These are phyloP conservation scores for Temnothorax nylanderi DNA, from an alignment of 1,140 invertebrate genomes.

Conservation along the genomic window DNA sequence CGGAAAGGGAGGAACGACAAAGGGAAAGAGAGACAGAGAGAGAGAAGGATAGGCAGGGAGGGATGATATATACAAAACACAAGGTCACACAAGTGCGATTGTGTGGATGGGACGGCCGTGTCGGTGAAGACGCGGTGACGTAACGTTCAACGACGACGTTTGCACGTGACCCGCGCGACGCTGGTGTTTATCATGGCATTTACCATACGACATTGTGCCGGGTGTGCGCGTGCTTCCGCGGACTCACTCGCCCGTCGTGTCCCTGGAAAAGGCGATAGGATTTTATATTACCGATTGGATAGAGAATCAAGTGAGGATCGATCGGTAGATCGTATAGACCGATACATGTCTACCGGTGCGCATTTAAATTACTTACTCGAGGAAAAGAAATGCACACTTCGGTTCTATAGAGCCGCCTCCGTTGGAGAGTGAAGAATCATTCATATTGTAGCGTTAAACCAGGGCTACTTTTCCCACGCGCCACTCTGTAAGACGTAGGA, in stretches of 20 bases:
- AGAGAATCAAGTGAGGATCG: neutral
- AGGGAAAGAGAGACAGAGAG: neutral
- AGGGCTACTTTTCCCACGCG: neutral
- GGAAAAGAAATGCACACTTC: neutral
- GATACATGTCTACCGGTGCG: neutral
- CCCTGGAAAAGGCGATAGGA: neutral
- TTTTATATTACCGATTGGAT: neutral
- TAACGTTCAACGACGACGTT: slow-evolving; percentile 69
- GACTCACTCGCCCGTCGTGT: neutral
- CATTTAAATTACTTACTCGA: slow-evolving; percentile 18
- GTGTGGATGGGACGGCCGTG: slow-evolving; percentile 80
- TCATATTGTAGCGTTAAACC: slow-evolving; percentile 25
- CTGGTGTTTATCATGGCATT: slow-evolving; percentile 72
- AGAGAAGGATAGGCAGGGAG: slow-evolving; percentile 61
- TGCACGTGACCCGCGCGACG: slow-evolving; percentile 71
- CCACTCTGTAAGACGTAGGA: neutral
- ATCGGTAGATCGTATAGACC: neutral
- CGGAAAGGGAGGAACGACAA: slow-evolving; percentile 28
- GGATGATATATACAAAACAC: slow-evolving; percentile 83
- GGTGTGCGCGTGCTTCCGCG: neutral
- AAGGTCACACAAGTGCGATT: slow-evolving; percentile 82
- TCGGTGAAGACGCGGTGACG: slow-evolving; percentile 83
- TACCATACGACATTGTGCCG: neutral
- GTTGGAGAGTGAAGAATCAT: neutral
- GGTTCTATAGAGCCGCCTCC: neutral